Evolutionary conservation across 2,113 vertebrate genomes (phyloP), one percentile per base, ranked within the genome.

Genomic region (Larimichthys crocea): DNA sequence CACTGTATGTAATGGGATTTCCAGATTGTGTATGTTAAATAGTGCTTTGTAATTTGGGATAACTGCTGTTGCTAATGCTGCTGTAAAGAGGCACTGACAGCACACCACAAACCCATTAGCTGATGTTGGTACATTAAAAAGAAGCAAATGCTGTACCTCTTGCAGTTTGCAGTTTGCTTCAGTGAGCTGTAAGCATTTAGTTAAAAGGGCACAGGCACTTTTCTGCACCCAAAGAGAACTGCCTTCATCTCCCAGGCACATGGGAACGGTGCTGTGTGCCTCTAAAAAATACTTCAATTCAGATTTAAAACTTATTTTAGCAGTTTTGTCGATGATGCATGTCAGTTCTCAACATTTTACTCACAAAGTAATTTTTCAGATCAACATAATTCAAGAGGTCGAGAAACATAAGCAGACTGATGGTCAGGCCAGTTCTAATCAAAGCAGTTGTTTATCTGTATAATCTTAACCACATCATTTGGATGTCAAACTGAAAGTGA

Each of bases 11-110:
- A 82, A 87, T 77, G 26, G 48, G 52, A 85, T 69, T 79, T 76
- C 8, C 53, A 64, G 44, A 83, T 63, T 52, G 3, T 73, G 50
- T 76, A 79, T 73, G 66, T 84, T 86, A 60, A 84, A 76, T 48
- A 61, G 56, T 22, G n/a, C 57, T 69, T 79, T 79, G 53, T 80
- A 80, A 86, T 71, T 68, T 84, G n/a, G 64, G 52, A 63, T 67
- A 71, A 68, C 44, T 57, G 74, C 74, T 75, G 52, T 24, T 52
- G 46, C 46, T 79, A 78, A 79, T 76, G 85, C 24, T 52, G 70
- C 53, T 69, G 56, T 76, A 69, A 75, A 76, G 62, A 65, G 63
- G 73, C 57, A 26, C 53, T 42, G 82, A 73, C 75, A 63, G 75
- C 61, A 26, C 62, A 62, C 22, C 64, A 26, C 44, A 42, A n/a